Evolutionary conservation across 2,888 invertebrate species (phyloP).

Genomic region (Leucophenga maculata): DNA sequence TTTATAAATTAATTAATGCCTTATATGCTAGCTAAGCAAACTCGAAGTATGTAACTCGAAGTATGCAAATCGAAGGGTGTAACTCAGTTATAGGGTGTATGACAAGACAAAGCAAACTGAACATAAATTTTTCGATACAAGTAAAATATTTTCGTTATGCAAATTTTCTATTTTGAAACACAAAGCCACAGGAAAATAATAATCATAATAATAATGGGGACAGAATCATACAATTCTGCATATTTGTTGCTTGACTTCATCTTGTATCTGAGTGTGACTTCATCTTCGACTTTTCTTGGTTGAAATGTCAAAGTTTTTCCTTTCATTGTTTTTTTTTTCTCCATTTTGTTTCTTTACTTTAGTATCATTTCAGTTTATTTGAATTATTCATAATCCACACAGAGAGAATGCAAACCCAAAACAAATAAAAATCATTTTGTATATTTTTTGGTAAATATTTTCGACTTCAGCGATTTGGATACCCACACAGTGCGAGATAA

Average conservation of each 20-base stretch:
- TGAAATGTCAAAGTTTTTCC: constrained; percentile 13
- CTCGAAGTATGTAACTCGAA: too few relatives aligned
- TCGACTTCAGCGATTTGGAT: constrained; percentile 6
- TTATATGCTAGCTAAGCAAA: too few relatives aligned
- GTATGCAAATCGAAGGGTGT: too few relatives aligned
- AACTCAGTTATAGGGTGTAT: too few relatives aligned
- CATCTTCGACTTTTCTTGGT: constrained; percentile 14
- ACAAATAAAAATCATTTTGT: constrained; percentile 52
- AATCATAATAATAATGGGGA: neutral
- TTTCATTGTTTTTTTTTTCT: neutral
- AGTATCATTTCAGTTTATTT: constrained; percentile 66
- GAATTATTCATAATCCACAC: constrained; percentile 61
- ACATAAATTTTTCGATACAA: too few relatives aligned
- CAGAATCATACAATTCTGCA: neutral
- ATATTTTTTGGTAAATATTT: constrained; percentile 46
- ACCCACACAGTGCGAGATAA: neutral
- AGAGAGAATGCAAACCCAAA: constrained; percentile 23
- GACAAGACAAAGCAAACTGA: neutral
- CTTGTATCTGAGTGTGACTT: constrained; percentile 8
- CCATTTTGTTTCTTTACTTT: constrained; percentile 39
- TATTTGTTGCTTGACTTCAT: constrained; percentile 1
- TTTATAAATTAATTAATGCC: too few relatives aligned
- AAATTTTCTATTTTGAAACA: constrained; percentile 8
- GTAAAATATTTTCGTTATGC: too few relatives aligned
- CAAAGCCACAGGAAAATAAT: neutral